These are phyloP conservation scores for Tenodera sinensis DNA, from an alignment of 2,888 invertebrate species.

Conservation along the genomic window DNA sequence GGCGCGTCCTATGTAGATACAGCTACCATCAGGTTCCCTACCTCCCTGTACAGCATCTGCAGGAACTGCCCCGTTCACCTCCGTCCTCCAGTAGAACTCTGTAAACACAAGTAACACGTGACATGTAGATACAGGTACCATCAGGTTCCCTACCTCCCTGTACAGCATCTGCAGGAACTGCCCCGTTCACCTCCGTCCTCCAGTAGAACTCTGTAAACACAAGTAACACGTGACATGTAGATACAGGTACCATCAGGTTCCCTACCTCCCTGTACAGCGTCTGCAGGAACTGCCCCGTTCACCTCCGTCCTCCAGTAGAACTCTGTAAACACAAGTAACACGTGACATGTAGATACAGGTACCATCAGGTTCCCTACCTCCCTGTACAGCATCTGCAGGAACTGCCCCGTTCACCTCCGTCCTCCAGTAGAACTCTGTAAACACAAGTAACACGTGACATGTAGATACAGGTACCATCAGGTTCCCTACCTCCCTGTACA, in stretches of 20 bases:
- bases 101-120: no score
- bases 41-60: slow-evolving; percentile 58
- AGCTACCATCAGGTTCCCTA: slow-evolving; percentile 64
- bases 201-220: no score
- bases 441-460: slow-evolving; percentile 71
- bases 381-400: slow-evolving; percentile 53
- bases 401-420: slow-evolving; percentile 47
- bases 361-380: slow-evolving; percentile 69
- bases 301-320: no score
- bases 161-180: slow-evolving; percentile 54
- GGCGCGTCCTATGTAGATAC: slow-evolving; percentile 68
- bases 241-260: slow-evolving; percentile 69
- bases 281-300: slow-evolving; percentile 49
- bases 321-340: no score
- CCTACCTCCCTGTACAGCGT: slow-evolving; percentile 59
- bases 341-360: slow-evolving; percentile 70
- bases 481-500: slow-evolving; percentile 62
- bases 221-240: slow-evolving; percentile 69
- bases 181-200: slow-evolving; percentile 44
- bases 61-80: slow-evolving; percentile 49
- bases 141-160: slow-evolving; percentile 65
- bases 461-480: slow-evolving; percentile 67
- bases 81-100: no score
- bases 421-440: no score
- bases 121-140: slow-evolving; percentile 69